phyloP scores from a whole-genome alignment of 1,140 invertebrate genomes.

The Drosophila kanapiae region DNA sequence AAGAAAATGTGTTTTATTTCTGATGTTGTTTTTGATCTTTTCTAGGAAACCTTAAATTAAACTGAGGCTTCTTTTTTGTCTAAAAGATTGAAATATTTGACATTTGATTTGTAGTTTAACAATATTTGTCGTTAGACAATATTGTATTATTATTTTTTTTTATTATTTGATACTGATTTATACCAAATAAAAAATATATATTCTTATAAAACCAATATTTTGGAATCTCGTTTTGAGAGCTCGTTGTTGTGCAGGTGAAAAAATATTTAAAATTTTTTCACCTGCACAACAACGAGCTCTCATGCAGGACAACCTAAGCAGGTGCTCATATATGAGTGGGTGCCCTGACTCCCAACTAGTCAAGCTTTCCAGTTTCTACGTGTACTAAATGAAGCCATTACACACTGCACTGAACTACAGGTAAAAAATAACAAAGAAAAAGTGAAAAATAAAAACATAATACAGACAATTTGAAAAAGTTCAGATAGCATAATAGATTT shows the following conservation, averaged over 20 bases:
- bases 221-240: constrained; percentile 1
- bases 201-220: no score
- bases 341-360: constrained; percentile 1
- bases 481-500: no score
- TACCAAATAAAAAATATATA: no score
- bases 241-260: constrained; percentile 11
- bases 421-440: constrained; percentile 33
- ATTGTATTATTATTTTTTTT: no score
- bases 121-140: no score
- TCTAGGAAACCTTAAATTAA: neutral
- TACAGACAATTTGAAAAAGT: neutral
- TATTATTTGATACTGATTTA: no score
- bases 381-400: constrained; percentile 67
- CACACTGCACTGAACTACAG: constrained; percentile 19
- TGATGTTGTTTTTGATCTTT: neutral
- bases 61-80: neutral
- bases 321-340: constrained; percentile 40
- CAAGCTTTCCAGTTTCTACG: constrained; percentile 18
- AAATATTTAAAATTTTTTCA: no score
- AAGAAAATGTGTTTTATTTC: neutral
- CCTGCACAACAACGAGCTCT: constrained; percentile 13
- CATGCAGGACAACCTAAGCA: neutral
- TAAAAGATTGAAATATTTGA: no score
- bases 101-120: no score
- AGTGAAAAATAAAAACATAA: neutral